Base-by-base conservation (phyloP, 92 coral and sea anemone species). In the Zoanthus gigantus region DNA sequence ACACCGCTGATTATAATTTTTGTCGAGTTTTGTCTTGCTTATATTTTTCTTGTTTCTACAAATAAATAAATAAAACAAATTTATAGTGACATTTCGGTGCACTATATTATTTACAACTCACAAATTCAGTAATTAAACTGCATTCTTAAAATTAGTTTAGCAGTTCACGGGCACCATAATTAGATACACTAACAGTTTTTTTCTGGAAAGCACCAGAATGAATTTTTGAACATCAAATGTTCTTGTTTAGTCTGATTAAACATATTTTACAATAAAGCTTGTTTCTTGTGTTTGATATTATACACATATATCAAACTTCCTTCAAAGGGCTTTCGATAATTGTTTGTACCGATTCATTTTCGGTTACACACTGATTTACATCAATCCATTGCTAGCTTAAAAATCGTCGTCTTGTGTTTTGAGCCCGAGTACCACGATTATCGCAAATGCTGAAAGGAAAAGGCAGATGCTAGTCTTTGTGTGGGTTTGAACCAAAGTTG, bases 211-310 rank as follows among this genome's bases (percentile, higher is more conserved):
- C 31, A 34, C 14, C 9, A 7, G 12, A 80, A 18, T 45, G 18
- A 37, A 37, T 37, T 65, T 46, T 67, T 63, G 63, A 61, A 18
- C 37, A 44, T 61, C 30, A 50, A 77, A 29, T 77, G 67, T 77
- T 81, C 60, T 32, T 66, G 85, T 81, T 65, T 66, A 67, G 45
- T 16, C 74, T 63, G 13, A 29, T 44, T 68, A 23, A 67, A 80
- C 17, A 1, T 69, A n/a, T 11, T 17, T 13, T 23, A 28, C 42
- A 78, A 80, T 73, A 80, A 63, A 61, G 74, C 74, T 16, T n/a
- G 10, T 15, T 61, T 80, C 11, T 42, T 44, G 37, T 80, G 85
- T 37, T 61, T 74, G 73, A 73, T 73, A 65, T 23, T 12, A 80
- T 80, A 58, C 28, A 46, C 6, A 31, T 72, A 78, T 58, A 58